These are phyloP conservation scores for Steromphala cineraria DNA, from an alignment of 2,888 invertebrate species.

Conservation along the genomic window DNA sequence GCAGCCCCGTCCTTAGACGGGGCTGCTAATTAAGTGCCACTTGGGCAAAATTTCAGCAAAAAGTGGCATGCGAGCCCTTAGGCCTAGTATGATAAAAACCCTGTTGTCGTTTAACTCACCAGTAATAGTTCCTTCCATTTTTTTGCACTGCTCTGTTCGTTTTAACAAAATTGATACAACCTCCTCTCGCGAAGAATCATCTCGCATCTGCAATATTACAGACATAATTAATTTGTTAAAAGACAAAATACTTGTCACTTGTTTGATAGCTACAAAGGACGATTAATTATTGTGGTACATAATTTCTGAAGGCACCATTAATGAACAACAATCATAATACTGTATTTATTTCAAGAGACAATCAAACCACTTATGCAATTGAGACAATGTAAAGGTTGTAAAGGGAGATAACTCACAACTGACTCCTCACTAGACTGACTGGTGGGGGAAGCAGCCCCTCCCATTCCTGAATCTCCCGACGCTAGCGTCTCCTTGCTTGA, in stretches of 20 bases:
- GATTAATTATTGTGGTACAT: too few relatives aligned
- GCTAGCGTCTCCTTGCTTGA: not conserved
- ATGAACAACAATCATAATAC: too few relatives aligned
- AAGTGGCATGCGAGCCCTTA: too few relatives aligned
- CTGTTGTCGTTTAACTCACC: constrained; percentile 46
- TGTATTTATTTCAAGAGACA: too few relatives aligned
- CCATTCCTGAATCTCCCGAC: not conserved
- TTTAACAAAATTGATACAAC: constrained; percentile 53
- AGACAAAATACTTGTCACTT: not conserved
- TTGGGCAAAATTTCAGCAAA: too few relatives aligned
- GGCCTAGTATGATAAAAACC: too few relatives aligned
- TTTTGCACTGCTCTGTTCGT: constrained; percentile 68
- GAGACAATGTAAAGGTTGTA: too few relatives aligned
- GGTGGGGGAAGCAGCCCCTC: constrained; percentile 28
- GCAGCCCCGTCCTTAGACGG: too few relatives aligned
- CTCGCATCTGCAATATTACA: constrained; percentile 22
- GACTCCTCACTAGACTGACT: constrained; percentile 36
- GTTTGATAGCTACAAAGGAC: too few relatives aligned
- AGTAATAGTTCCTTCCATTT: constrained; percentile 63
- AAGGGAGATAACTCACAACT: constrained; percentile 13
- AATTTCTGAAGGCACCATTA: too few relatives aligned
- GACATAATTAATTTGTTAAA: not conserved
- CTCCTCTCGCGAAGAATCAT: constrained; percentile 49
- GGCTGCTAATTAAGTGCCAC: too few relatives aligned
- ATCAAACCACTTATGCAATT: too few relatives aligned